Percentiles rank a stretch among this genome's conserved stretches.
Evolutionary conservation across 2,113 vertebrate genomes (phyloP).

Genomic region (Trochalopteron elliotii): DNA sequence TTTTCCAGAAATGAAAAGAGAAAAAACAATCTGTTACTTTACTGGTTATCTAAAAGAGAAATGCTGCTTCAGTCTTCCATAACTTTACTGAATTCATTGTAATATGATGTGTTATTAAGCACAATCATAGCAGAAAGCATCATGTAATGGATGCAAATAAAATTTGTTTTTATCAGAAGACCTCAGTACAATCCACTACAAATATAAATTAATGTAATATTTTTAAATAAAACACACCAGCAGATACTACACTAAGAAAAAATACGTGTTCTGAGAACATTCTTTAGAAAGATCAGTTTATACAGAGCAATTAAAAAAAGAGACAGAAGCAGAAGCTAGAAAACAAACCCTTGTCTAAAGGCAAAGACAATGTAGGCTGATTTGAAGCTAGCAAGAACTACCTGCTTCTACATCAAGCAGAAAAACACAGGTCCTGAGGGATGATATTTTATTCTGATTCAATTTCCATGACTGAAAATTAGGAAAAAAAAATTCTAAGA

Average conservation of each 20-base stretch:
- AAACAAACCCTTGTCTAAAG: background rate
- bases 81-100: background rate
- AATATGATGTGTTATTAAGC: background rate
- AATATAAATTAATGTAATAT: background rate
- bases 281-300: background rate
- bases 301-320: background rate
- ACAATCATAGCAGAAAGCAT: background rate
- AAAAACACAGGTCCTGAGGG: background rate
- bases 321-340: background rate
- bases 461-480: background rate
- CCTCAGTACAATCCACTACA: background rate
- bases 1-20: background rate
- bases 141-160: background rate
- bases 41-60: background rate
- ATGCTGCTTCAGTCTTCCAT: background rate
- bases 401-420: background rate
- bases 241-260: background rate
- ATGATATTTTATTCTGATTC: background rate
- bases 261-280: rapidly evolving
- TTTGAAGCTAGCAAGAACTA: background rate
- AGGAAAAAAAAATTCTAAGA: background rate
- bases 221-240: background rate
- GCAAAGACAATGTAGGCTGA: background rate
- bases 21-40: background rate
- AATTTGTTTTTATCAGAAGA: background rate